phyloP scores from a whole-genome alignment of 1,140 invertebrate species.

The Nephotettix cincticeps region DNA sequence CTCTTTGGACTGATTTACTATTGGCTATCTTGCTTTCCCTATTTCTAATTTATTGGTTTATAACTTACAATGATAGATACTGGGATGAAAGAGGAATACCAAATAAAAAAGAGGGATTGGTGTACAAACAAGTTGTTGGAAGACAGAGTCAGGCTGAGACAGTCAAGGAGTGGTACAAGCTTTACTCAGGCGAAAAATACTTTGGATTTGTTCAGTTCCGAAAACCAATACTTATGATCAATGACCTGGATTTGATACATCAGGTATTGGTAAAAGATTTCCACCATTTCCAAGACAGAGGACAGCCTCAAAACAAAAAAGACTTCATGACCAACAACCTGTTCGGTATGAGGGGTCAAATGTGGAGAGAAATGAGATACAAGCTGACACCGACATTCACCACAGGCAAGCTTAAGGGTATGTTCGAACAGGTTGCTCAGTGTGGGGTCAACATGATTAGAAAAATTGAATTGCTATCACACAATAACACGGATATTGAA shows the following conservation, averaged over 20 bases:
- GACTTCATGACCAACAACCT: slow-evolving; percentile 13
- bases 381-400: slow-evolving; percentile 52
- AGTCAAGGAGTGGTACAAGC: neutral
- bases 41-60: too few species aligned
- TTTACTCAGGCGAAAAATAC: slow-evolving; percentile 41
- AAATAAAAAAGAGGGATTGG: neutral
- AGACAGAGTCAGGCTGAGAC: neutral
- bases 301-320: slow-evolving; percentile 41
- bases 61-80: neutral
- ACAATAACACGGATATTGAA: slow-evolving; percentile 33
- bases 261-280: slow-evolving; percentile 57
- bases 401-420: slow-evolving; percentile 52
- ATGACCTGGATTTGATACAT: slow-evolving; percentile 56
- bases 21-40: too few species aligned
- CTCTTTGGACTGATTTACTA: too few species aligned
- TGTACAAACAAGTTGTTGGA: neutral
- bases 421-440: slow-evolving; percentile 49
- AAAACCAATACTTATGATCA: slow-evolving; percentile 51
- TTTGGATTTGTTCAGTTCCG: slow-evolving; percentile 37
- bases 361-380: slow-evolving; percentile 40
- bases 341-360: slow-evolving; percentile 2
- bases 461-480: slow-evolving; percentile 39
- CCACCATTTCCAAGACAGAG: slow-evolving; percentile 52
- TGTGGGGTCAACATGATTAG: slow-evolving; percentile 38
- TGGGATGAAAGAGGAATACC: neutral